A percentile compares a stretch with the other conserved stretches of the same genome.
Evolutionary conservation across 2,888 invertebrate species (phyloP).

Genomic region (Pristionchus exspectatus): DNA sequence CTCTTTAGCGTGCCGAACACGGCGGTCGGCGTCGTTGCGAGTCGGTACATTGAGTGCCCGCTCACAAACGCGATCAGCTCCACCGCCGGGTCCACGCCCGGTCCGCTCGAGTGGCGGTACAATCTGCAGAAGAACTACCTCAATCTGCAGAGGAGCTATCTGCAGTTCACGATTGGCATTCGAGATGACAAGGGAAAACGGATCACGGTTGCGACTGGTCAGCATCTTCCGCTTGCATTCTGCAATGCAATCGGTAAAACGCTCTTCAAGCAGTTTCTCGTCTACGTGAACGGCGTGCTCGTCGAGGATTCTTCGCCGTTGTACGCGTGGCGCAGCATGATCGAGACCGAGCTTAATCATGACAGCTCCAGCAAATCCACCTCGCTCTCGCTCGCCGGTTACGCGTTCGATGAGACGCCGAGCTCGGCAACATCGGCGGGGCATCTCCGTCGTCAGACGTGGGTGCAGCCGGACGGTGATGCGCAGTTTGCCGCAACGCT

Average conservation of each 20-base stretch:
- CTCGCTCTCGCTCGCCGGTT: background rate
- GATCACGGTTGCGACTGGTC: background rate
- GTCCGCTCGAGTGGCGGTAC: too few relatives aligned
- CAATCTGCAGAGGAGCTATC: background rate
- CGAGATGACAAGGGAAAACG: background rate
- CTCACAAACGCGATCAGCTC: background rate
- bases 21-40: background rate
- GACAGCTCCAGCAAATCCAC: background rate
- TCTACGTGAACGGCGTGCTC: background rate
- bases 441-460: background rate
- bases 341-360: too few relatives aligned
- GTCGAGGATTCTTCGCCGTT: background rate
- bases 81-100: too few relatives aligned
- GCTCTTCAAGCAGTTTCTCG: background rate
- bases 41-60: background rate
- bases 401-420: background rate
- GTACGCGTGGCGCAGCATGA: conserved; percentile 31
- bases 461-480: background rate
- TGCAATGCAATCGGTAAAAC: background rate
- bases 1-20: background rate
- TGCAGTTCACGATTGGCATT: background rate
- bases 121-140: too few relatives aligned
- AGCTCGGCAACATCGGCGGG: background rate
- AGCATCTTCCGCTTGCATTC: background rate
- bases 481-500: conserved; percentile 5